Conservation (phyloP, 2,113 vertebrate genomes). For the Podarcis muralis region DNA sequence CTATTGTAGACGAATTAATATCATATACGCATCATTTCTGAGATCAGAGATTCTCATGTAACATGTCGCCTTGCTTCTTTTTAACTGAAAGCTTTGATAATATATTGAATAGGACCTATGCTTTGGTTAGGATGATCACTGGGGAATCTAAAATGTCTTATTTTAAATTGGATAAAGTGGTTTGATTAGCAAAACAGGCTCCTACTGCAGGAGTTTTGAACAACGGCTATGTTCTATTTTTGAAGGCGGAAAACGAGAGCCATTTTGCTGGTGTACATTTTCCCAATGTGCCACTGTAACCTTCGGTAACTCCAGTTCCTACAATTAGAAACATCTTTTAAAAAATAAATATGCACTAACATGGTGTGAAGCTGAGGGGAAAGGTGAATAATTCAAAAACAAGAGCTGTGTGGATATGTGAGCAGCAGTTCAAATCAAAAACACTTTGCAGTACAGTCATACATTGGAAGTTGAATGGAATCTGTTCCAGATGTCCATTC, state of each 20-base stretch:
- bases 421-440: neutral
- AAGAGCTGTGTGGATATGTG: neutral
- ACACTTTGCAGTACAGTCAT: neutral
- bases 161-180: constrained; percentile 75
- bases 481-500: too few species aligned
- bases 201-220: constrained; percentile 53
- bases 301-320: neutral
- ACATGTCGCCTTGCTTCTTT: constrained; percentile 59
- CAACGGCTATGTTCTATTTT: constrained; percentile 47
- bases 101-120: constrained; percentile 67
- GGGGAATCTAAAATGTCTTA: constrained; percentile 68
- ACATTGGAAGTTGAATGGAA: too few species aligned
- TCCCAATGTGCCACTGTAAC: neutral
- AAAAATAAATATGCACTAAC: neutral
- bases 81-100: constrained; percentile 65
- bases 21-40: constrained; percentile 61
- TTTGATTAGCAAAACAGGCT: constrained; percentile 73
- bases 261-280: neutral
- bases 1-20: constrained; percentile 64
- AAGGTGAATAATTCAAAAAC: neutral
- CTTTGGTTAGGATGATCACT: constrained; percentile 57
- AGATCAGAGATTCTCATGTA: constrained; percentile 67
- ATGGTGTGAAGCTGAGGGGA: neutral
- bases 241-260: constrained; percentile 38
- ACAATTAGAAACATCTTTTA: neutral